These are phyloP conservation scores for Gopherus evgoodei DNA, from an alignment of 2,113 vertebrate species.

Conservation along the genomic window DNA sequence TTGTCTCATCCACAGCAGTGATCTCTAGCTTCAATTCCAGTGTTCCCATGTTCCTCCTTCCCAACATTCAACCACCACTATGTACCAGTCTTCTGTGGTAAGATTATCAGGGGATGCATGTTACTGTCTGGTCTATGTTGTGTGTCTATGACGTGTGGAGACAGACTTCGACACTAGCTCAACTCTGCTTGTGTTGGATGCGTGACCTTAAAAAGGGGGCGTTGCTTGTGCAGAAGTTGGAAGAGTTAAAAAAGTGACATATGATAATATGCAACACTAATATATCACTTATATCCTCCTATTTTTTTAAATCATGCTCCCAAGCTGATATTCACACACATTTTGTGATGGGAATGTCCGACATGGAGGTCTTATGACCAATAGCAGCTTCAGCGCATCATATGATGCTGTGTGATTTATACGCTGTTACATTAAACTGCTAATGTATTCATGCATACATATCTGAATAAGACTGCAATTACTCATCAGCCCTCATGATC, in stretches of 20 bases:
- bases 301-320: not conserved
- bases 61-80: accelerated
- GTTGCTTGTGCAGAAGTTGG: not conserved
- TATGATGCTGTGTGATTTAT: not conserved
- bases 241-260: not conserved
- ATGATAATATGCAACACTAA: not conserved
- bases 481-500: not conserved
- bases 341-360: not conserved
- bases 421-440: not conserved
- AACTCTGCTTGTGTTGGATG: not conserved
- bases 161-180: not conserved
- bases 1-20: not conserved
- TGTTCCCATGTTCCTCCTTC: not conserved
- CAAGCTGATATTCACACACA: not conserved
- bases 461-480: not conserved
- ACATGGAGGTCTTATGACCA: not conserved
- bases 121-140: slow-evolving; percentile 1
- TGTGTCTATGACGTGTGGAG: not conserved
- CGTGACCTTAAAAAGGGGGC: not conserved
- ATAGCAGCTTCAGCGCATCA: not conserved
- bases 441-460: not conserved
- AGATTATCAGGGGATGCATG: not conserved
- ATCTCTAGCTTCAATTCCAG: not conserved
- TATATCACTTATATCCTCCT: not conserved
- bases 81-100: not conserved